Conservation (phyloP, 2,797 vertebrate genomes). For the Chaunax sp. region DNA sequence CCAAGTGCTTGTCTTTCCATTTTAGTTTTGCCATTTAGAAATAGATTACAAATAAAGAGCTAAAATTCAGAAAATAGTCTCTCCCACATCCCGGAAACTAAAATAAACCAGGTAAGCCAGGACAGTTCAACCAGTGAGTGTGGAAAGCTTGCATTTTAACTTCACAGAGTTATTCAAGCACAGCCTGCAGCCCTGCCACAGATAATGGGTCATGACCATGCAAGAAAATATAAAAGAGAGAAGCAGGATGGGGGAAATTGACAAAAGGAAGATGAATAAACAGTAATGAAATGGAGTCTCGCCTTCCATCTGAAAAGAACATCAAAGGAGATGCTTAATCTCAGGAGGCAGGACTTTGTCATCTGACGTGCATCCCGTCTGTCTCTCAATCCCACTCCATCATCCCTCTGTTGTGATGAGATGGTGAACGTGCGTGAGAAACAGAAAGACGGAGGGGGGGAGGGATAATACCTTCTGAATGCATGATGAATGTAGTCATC, state of each 20-base stretch:
- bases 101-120: constrained; percentile 3
- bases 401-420: constrained; percentile 67
- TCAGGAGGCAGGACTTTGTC: constrained; percentile 57
- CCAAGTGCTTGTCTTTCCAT: too few relatives aligned
- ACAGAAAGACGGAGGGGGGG: constrained; percentile 44
- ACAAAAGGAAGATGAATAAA: constrained; percentile 64
- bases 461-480: constrained; percentile 86
- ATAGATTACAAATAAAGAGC: too few relatives aligned
- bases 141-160: constrained; percentile 34
- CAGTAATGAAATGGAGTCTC: constrained; percentile 60
- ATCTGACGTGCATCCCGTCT: constrained; percentile 46
- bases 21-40: too few relatives aligned
- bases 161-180: constrained; percentile 60
- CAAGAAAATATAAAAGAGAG: constrained; percentile 56
- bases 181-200: constrained; percentile 59
- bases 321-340: constrained; percentile 71
- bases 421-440: constrained; percentile 64
- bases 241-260: constrained; percentile 12
- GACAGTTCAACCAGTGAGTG: not conserved
- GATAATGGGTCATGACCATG: constrained; percentile 54
- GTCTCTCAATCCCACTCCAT: constrained; percentile 61
- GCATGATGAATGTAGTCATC: constrained; percentile 89
- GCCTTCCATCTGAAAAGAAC: constrained; percentile 69
- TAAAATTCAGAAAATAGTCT: too few relatives aligned
- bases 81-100: constrained; percentile 1